Evolutionary conservation across 2,797 vertebrate species (phyloP), one percentile per base, ranked within the genome.

Genomic region (Rhadinocentrus ornatus): DNA sequence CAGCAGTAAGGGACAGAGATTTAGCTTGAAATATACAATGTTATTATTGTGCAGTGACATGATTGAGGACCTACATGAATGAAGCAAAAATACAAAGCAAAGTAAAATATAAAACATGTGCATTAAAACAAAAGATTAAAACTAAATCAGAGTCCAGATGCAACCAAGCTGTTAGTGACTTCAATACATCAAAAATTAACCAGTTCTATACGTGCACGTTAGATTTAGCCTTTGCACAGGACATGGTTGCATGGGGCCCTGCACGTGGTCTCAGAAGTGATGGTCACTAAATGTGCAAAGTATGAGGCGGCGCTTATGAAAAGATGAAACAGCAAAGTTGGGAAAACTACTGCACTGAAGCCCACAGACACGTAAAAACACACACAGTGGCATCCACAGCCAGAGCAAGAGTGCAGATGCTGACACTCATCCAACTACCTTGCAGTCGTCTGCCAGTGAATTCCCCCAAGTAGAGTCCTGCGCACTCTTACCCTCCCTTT

Each of bases 361-460:
- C 84, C 54, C 75, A 88, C 74, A 85, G 66, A 75, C 80, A 81
- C 73, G 69, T 58, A 73, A 35, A 66, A 69, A 81, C 75, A 78
- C 24, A 65, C 77, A 87, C 56, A 56, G 81, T 27, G 75, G 48
- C 24, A 58, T 27, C 62, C 35, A 62, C 65, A 73, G 84, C 69
- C 74, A 61, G 41, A 35, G 73, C 77, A 66, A 73, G 59, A 61
- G 68, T 15, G 69, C 66, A 53, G 66, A 78, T 58, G 65, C 58
- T 18, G 62, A 3, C 86, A 82, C 80, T 87, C 86, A 80, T 89
- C 86, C 91, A 90, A 87, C 94, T 94, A 95, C 95, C 95, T 95
- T 95, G 94, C 92, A 93, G 90, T 94, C 89, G 86, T 94, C 91
- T 83, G 93, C 91, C 93, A 95, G 92, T 74, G 94, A 93, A 86